Evolutionary conservation across 1,140 invertebrate genomes (phyloP).

Genomic region (Neodiprion lecontei): DNA sequence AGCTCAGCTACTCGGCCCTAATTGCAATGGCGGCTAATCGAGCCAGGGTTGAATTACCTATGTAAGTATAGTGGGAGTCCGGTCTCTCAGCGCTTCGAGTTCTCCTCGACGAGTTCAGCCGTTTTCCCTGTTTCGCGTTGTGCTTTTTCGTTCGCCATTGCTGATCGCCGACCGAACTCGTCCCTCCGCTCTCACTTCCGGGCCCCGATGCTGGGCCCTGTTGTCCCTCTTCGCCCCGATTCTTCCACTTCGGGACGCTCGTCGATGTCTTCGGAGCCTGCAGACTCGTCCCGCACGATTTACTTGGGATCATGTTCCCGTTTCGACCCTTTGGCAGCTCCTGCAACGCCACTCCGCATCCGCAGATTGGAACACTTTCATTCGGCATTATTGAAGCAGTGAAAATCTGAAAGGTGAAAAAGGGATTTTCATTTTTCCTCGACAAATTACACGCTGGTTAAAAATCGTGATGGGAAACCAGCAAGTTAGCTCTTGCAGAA

Average conservation of each 20-base stretch:
- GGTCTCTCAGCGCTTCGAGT: constrained; percentile 54
- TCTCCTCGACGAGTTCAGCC: constrained; percentile 48
- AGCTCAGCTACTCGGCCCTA: no score
- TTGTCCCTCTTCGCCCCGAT: constrained; percentile 39
- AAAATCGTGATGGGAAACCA: no score
- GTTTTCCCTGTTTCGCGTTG: constrained; percentile 47
- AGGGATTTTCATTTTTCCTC: no score
- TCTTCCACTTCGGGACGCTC: constrained; percentile 40
- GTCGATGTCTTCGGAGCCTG: constrained; percentile 38
- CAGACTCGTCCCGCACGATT: background rate
- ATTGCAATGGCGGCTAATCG: no score
- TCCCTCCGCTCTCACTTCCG: constrained; percentile 41
- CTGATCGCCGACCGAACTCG: constrained; percentile 46
- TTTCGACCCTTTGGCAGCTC: constrained; percentile 41
- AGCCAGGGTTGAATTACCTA: constrained; percentile 36
- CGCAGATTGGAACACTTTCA: constrained; percentile 48
- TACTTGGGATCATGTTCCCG: constrained; percentile 25
- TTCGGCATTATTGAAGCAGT: constrained; percentile 53
- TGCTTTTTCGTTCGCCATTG: constrained; percentile 31
- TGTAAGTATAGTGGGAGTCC: constrained; percentile 58
- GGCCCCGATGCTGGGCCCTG: constrained; percentile 13
- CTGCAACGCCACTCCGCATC: constrained; percentile 45
- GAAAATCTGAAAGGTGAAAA: background rate
- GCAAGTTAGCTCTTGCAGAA: no score
- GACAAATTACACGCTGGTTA: no score